These are phyloP conservation scores for Orthonyx spaldingii DNA, from an alignment of 2,113 vertebrate genomes.

Conservation along the genomic window DNA sequence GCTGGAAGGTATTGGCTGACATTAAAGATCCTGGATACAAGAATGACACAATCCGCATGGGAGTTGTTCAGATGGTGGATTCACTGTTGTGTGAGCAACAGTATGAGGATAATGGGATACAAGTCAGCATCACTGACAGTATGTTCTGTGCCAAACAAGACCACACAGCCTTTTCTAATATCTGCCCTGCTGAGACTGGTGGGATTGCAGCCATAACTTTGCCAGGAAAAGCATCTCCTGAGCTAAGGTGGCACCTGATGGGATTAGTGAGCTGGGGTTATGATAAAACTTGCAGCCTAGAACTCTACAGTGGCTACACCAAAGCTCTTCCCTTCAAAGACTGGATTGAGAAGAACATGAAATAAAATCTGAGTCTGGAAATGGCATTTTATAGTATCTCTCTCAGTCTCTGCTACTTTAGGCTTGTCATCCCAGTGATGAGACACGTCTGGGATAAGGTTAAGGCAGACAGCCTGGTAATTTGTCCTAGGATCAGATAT, in stretches of 20 bases:
- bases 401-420: slow-evolving; percentile 10
- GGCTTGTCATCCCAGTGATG: slow-evolving; percentile 41
- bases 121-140: slow-evolving; percentile 90
- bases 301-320: slow-evolving; percentile 91
- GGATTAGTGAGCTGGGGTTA: slow-evolving; percentile 97
- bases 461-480: slow-evolving; percentile 11
- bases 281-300: slow-evolving; percentile 84
- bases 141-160: slow-evolving; percentile 91
- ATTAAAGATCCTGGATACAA: slow-evolving; percentile 54
- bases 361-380: slow-evolving; percentile 67
- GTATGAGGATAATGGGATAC: slow-evolving; percentile 85
- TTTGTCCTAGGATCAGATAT: background rate
- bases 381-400: background rate
- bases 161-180: slow-evolving; percentile 76
- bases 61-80: slow-evolving; percentile 82
- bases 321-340: slow-evolving; percentile 87
- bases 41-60: slow-evolving; percentile 83
- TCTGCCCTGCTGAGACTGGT: slow-evolving; percentile 94
- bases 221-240: slow-evolving; percentile 66
- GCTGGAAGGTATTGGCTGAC: slow-evolving; percentile 86
- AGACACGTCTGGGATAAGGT: background rate
- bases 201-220: slow-evolving; percentile 84
- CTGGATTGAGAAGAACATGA: slow-evolving; percentile 95
- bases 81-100: slow-evolving; percentile 89
- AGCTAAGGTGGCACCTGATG: slow-evolving; percentile 84